phyloP scores from a whole-genome alignment of 2,888 invertebrate species.

The Liodrosophila aerea region DNA sequence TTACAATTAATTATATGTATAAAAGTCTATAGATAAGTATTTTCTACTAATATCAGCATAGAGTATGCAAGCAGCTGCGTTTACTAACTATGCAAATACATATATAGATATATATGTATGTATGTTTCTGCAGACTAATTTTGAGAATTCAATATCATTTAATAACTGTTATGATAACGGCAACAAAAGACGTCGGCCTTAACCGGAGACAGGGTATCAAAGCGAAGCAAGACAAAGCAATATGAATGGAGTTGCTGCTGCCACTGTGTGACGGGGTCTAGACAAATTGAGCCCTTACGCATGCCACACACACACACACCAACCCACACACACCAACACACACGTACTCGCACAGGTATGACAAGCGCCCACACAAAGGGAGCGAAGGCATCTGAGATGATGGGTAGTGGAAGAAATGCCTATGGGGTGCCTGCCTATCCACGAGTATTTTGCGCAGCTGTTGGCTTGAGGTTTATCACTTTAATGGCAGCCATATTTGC shows the following conservation, averaged over 20 bases:
- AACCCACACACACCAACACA: neutral
- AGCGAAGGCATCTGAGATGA: neutral
- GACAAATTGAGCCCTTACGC: slow-evolving; percentile 63
- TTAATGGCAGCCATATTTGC: slow-evolving; percentile 75
- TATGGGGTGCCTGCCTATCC: slow-evolving; percentile 19
- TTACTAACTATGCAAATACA: too few species aligned
- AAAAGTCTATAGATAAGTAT: too few species aligned
- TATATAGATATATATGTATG: too few species aligned
- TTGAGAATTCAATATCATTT: slow-evolving; percentile 29
- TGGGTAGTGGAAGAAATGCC: slow-evolving; percentile 28
- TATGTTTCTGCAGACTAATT: too few species aligned
- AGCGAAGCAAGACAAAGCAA: slow-evolving; percentile 12
- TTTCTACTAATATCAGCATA: too few species aligned
- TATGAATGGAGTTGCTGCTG: slow-evolving; percentile 24
- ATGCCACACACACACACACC: slow-evolving; percentile 21
- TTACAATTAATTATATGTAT: too few species aligned
- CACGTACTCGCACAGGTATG: slow-evolving; percentile 3
- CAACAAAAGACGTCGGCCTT: slow-evolving; percentile 8
- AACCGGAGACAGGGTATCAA: slow-evolving; percentile 21
- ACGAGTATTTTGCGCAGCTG: slow-evolving; percentile 45
- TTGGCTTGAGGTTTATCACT: slow-evolving; percentile 61
- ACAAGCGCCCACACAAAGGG: slow-evolving; percentile 2
- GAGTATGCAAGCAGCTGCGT: too few species aligned
- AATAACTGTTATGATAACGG: slow-evolving; percentile 32
- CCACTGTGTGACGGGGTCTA: slow-evolving; percentile 39